A percentile compares a stretch with the other conserved stretches of the same genome.
Evolutionary conservation across 2,888 invertebrate genomes (phyloP).

Genomic region (Cheiracanthium punctorium): DNA sequence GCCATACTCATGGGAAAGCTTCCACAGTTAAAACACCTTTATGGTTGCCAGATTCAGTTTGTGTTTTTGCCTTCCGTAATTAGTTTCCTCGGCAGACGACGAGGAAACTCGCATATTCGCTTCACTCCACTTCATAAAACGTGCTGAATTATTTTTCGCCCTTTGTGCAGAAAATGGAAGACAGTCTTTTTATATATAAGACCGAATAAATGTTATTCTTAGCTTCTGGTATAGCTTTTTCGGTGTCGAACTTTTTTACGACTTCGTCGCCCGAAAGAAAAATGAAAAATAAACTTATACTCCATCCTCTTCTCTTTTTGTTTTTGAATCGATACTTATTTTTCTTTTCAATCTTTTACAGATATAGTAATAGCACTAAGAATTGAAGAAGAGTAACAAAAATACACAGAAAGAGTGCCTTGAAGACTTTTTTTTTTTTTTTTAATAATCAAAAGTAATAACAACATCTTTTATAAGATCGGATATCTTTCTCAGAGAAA

Average conservation of each 20-base stretch:
- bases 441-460: no score
- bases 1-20: constrained; percentile 47
- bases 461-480: no score
- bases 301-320: not conserved
- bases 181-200: constrained; percentile 38
- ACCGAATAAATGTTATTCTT: constrained; percentile 54
- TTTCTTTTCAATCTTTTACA: constrained; percentile 21
- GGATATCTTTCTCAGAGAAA: no score
- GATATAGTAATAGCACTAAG: constrained; percentile 35
- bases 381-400: no score
- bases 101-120: constrained; percentile 33
- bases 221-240: constrained; percentile 19
- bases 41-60: constrained; percentile 69
- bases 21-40: constrained; percentile 62
- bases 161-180: constrained; percentile 44
- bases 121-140: constrained; percentile 64
- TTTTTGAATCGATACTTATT: constrained; percentile 32
- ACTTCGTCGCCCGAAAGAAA: constrained; percentile 44
- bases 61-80: constrained; percentile 64
- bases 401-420: no score
- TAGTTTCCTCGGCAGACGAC: constrained; percentile 52
- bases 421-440: no score
- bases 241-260: constrained; percentile 45
- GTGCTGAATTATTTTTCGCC: constrained; percentile 46
- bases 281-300: constrained; percentile 42